Percentiles rank a stretch among this genome's conserved stretches.
Evolutionary conservation across 2,113 vertebrate species (phyloP).

Genomic region (Rafetus swinhoei): DNA sequence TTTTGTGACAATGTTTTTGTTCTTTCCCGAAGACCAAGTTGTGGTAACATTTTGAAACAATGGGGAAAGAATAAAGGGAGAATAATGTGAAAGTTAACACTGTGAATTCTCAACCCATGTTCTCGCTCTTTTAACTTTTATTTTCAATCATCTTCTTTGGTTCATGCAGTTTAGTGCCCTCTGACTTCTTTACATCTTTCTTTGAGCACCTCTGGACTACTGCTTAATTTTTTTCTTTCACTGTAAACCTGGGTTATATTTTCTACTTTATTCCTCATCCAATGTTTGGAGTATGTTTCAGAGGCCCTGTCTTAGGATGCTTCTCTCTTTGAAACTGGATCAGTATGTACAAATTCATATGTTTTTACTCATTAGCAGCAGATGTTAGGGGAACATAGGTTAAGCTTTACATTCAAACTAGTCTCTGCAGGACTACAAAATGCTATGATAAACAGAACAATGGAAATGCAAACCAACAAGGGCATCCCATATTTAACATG

Average conservation of each 20-base stretch:
- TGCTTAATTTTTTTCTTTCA: background rate
- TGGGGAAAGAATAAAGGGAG: too few relatives aligned
- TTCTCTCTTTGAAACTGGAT: slow-evolving; percentile 41
- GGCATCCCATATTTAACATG: slow-evolving; percentile 53
- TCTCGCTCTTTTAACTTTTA: background rate
- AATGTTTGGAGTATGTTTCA: slow-evolving; percentile 14
- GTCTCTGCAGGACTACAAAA: slow-evolving; percentile 60
- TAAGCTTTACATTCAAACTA: slow-evolving; percentile 60
- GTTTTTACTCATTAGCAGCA: slow-evolving; percentile 50
- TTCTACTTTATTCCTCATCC: slow-evolving; percentile 3
- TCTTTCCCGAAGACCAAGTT: background rate
- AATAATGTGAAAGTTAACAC: background rate
- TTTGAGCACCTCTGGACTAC: background rate
- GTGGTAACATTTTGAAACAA: too few relatives aligned
- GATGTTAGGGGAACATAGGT: slow-evolving; percentile 55
- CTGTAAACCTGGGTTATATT: background rate
- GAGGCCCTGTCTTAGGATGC: background rate
- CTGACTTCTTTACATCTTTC: background rate
- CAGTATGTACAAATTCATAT: slow-evolving; percentile 41
- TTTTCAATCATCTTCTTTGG: background rate
- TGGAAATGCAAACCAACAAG: slow-evolving; percentile 52
- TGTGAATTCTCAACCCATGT: background rate
- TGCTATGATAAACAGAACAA: slow-evolving; percentile 58
- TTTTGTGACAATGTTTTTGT: background rate
- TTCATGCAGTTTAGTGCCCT: background rate